These are phyloP conservation scores for Ommatoiulus sabulosus DNA, from an alignment of 2,888 invertebrate species.

Conservation along the genomic window DNA sequence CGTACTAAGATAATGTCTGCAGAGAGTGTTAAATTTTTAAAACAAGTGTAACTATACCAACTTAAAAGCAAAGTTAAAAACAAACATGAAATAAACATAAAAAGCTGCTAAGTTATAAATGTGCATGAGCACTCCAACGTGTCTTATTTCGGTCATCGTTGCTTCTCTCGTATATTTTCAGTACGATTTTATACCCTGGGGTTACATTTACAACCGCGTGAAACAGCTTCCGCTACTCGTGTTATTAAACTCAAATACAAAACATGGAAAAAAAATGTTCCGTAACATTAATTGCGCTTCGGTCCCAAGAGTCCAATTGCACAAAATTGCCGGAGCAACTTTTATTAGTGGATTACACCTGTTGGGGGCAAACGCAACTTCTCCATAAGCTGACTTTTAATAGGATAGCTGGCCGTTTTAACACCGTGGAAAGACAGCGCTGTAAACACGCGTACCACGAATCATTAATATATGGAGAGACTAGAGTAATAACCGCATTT, in stretches of 20 bases:
- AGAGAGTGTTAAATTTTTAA: too few species aligned
- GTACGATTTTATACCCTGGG: not conserved
- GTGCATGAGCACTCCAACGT: too few species aligned
- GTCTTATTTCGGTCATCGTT: not conserved
- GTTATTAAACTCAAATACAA: not conserved
- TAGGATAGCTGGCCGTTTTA: not conserved
- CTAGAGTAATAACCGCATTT: not conserved
- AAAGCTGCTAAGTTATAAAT: too few species aligned
- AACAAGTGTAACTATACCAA: too few species aligned
- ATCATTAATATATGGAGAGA: not conserved
- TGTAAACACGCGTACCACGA: not conserved
- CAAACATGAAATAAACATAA: too few species aligned
- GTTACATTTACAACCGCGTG: not conserved
- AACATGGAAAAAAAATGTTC: not conserved
- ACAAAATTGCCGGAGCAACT: not conserved
- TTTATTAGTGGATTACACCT: slow-evolving; percentile 22
- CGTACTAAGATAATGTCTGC: too few species aligned
- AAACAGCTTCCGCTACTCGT: not conserved
- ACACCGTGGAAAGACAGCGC: not conserved
- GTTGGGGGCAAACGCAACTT: not conserved
- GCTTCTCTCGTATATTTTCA: not conserved
- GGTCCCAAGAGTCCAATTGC: not conserved
- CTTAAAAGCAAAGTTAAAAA: too few species aligned
- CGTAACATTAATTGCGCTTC: not conserved
- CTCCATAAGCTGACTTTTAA: not conserved